phyloP scores from a whole-genome alignment of 2,888 invertebrate species.

The Cryptocheilus praepositus region DNA sequence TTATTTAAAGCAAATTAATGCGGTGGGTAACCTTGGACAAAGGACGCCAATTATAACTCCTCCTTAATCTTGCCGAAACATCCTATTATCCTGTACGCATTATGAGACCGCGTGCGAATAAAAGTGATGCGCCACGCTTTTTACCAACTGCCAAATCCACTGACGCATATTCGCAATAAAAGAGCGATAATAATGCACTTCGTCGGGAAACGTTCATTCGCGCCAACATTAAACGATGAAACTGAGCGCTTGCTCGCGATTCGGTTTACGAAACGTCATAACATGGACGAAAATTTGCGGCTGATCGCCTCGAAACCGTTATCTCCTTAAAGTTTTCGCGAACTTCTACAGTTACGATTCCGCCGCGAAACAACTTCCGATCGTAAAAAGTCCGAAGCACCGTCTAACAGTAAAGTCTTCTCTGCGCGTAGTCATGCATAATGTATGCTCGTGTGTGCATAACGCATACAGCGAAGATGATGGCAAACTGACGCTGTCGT shows the following conservation, averaged over 20 bases:
- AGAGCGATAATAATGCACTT: too few relatives aligned
- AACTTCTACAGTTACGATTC: conserved; percentile 20
- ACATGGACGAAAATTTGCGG: conserved; percentile 8
- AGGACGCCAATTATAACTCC: conserved; percentile 26
- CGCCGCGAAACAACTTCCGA: conserved; percentile 21
- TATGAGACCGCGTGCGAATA: conserved; percentile 7
- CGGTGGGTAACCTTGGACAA: conserved; percentile 37
- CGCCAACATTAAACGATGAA: too few relatives aligned
- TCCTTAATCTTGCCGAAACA: conserved; percentile 31
- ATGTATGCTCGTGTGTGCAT: too few relatives aligned
- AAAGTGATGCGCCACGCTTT: conserved; percentile 5
- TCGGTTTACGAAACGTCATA: conserved; percentile 1
- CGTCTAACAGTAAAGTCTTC: conserved; percentile 27
- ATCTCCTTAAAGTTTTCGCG: too few relatives aligned
- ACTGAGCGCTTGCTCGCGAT: neutral
- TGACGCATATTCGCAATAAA: too few relatives aligned
- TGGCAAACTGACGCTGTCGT: too few relatives aligned
- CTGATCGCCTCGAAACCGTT: too few relatives aligned
- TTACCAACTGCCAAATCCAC: too few relatives aligned
- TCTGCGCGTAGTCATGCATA: too few relatives aligned
- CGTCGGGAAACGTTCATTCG: too few relatives aligned
- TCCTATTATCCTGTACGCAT: conserved; percentile 16
- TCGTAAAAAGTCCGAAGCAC: conserved; percentile 20
- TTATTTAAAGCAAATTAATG: conserved; percentile 44
- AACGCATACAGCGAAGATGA: too few relatives aligned